Evolutionary conservation across 2,797 vertebrate genomes (phyloP).

Genomic region (Tokudaia tokunoshimensis): DNA sequence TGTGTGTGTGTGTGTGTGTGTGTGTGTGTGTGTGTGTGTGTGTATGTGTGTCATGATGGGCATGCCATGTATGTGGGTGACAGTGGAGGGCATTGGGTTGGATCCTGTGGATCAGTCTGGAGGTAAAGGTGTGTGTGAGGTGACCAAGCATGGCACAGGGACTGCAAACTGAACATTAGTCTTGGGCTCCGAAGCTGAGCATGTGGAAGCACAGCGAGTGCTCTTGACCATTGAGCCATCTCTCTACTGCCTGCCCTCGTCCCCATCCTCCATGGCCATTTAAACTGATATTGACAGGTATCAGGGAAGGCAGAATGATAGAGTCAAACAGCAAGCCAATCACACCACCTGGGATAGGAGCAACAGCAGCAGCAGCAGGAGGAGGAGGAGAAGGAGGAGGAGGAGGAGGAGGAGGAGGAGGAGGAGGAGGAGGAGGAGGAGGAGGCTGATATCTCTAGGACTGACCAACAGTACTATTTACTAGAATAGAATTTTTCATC

Average conservation of each 20-base stretch:
- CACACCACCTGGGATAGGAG: background rate
- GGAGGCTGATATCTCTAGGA: background rate
- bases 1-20: too few species aligned
- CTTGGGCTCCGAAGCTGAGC: too few species aligned
- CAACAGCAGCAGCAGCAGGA: too few species aligned
- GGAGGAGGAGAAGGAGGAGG: too few species aligned
- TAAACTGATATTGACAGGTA: background rate
- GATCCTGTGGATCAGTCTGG: background rate
- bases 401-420: too few species aligned
- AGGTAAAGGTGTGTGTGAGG: background rate
- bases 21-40: too few species aligned
- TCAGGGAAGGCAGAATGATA: background rate
- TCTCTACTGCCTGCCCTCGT: background rate
- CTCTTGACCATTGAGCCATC: background rate
- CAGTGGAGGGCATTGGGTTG: background rate
- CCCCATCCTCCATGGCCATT: background rate
- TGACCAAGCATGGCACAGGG: background rate
- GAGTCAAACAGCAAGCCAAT: conserved; percentile 22
- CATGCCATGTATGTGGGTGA: background rate
- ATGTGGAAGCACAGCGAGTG: background rate
- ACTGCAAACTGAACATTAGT: background rate
- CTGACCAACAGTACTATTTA: background rate
- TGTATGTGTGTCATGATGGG: background rate
- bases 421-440: background rate
- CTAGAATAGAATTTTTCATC: background rate